These are phyloP conservation scores for Chaetogeoica ovagalla DNA, from an alignment of 2,888 invertebrate species.

Conservation along the genomic window DNA sequence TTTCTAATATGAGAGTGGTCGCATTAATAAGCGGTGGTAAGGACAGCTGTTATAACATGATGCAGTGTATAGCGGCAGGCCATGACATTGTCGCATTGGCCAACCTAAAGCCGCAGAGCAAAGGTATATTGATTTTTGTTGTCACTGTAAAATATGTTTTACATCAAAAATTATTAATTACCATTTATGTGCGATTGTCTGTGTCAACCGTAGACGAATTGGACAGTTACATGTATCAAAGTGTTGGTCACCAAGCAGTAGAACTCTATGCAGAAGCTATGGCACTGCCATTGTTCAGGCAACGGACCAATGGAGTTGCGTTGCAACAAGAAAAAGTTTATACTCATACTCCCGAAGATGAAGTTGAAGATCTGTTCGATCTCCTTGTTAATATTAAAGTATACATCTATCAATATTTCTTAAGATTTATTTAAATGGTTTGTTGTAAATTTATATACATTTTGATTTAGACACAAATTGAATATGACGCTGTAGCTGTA, in stretches of 20 bases:
- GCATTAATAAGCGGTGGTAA: conserved; percentile 96
- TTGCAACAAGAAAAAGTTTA: conserved; percentile 77
- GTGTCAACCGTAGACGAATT: conserved; percentile 72
- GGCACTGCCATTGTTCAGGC: conserved; percentile 85
- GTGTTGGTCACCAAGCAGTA: conserved; percentile 95
- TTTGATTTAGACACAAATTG: conserved; percentile 63
- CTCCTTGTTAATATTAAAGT: conserved; percentile 79
- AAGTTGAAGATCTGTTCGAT: conserved; percentile 94
- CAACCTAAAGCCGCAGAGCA: conserved; percentile 84
- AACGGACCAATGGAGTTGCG: conserved; percentile 82
- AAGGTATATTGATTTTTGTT: conserved; percentile 65
- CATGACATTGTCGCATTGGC: conserved; percentile 95
- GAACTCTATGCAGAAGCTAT: conserved; percentile 90
- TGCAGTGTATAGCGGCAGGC: conserved; percentile 94
- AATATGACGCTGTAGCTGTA: conserved; percentile 90
- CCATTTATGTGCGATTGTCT: conserved; percentile 49
- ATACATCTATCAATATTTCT: conserved; percentile 55
- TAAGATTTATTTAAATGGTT: too few relatives aligned
- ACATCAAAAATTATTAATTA: not conserved
- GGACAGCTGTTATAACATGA: conserved; percentile 98
- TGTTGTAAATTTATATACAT: conserved; percentile 9
- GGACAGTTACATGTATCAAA: conserved; percentile 99
- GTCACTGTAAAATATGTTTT: not conserved
- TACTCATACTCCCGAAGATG: conserved; percentile 80
- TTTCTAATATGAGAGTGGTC: conserved; percentile 76